These are phyloP conservation scores for Amblyopsis hoosieri DNA, from an alignment of 2,797 vertebrate species.

Conservation along the genomic window DNA sequence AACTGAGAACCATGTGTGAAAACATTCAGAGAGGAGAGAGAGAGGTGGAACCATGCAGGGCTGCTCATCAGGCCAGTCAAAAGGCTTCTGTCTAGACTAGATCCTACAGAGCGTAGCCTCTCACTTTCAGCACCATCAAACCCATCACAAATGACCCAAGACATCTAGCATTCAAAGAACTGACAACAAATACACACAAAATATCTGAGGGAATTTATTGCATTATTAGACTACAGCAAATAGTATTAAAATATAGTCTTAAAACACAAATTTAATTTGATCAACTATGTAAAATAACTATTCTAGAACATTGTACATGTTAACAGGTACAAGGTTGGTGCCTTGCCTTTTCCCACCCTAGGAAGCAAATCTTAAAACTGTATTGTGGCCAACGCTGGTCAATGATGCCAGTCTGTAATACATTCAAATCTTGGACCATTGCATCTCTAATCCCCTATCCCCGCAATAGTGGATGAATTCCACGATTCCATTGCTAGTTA, in stretches of 20 bases:
- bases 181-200: constrained; percentile 61
- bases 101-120: too few relatives aligned
- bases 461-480: too few relatives aligned
- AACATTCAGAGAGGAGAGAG: not conserved
- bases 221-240: constrained; percentile 60
- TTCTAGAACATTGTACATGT: constrained; percentile 21
- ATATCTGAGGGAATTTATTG: constrained; percentile 72
- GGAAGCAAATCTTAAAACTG: constrained; percentile 71
- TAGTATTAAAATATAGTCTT: constrained; percentile 32
- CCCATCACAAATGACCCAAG: constrained; percentile 16
- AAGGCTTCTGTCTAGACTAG: not conserved
- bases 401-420: too few relatives aligned
- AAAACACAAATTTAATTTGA: constrained; percentile 39
- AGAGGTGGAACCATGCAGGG: constrained; percentile 22
- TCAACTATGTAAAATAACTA: constrained; percentile 44
- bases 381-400: too few relatives aligned
- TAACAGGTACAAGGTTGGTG: constrained; percentile 49
- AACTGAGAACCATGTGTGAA: constrained; percentile 58
- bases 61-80: not conserved
- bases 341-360: constrained; percentile 81
- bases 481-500: too few relatives aligned
- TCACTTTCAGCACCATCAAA: constrained; percentile 10
- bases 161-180: constrained; percentile 32
- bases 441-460: too few relatives aligned
- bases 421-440: too few relatives aligned